These are phyloP conservation scores for Medauroidea extradentata DNA, from an alignment of 1,140 invertebrate genomes.

Conservation along the genomic window DNA sequence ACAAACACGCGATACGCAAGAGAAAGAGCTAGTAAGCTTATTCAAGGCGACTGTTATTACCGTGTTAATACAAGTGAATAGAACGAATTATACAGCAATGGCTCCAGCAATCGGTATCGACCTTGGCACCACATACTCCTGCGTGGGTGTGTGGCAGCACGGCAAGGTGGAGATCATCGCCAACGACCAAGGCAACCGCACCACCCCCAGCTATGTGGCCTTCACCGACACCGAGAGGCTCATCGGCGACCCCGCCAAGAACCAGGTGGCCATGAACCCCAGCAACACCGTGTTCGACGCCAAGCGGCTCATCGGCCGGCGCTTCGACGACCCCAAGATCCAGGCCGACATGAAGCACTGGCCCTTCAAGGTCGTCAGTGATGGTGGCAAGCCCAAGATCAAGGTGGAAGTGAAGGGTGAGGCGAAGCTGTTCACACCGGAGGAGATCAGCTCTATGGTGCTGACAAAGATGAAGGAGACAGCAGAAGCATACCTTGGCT, in stretches of 20 bases:
- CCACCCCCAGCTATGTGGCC: conserved; percentile 87
- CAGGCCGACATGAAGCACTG: no score
- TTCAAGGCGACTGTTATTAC: no score
- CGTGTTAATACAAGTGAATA: no score
- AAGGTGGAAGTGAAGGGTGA: conserved; percentile 72
- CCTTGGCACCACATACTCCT: no score
- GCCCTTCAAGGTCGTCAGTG: conserved; percentile 69
- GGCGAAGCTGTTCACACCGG: conserved; percentile 69
- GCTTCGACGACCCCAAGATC: conserved; percentile 69
- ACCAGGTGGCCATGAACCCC: conserved; percentile 77
- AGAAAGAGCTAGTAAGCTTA: no score
- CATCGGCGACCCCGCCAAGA: conserved; percentile 67
- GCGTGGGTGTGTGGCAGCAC: no score
- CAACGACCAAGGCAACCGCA: conserved; percentile 91
- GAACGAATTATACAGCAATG: no score
- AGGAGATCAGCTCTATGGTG: no score
- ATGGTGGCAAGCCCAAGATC: conserved; percentile 69
- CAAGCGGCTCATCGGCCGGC: conserved; percentile 61
- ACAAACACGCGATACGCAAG: no score
- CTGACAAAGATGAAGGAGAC: no score
- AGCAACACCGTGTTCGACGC: conserved; percentile 80
- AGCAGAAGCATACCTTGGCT: conserved; percentile 83
- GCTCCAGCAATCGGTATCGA: no score
- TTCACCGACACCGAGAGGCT: conserved; percentile 76
- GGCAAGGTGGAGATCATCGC: no score